Evolutionary conservation across 2,797 vertebrate genomes (phyloP).

Genomic region (Argentina silus): DNA sequence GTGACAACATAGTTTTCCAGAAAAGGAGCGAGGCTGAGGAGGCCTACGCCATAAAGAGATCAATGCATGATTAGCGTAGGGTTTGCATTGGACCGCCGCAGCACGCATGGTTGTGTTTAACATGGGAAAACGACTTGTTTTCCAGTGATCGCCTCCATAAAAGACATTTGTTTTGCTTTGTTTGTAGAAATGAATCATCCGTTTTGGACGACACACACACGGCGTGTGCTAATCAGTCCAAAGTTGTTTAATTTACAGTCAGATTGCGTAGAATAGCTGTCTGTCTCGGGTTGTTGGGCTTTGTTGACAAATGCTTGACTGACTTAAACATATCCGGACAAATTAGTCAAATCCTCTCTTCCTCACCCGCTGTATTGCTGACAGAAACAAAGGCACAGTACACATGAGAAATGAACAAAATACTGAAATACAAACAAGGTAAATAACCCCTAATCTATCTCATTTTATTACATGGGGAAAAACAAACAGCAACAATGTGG

Average conservation of each 20-base stretch:
- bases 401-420: conserved; percentile 14
- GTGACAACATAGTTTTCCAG: conserved; percentile 43
- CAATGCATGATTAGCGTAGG: conserved; percentile 50
- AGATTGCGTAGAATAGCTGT: conserved; percentile 60
- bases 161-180: conserved; percentile 63
- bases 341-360: conserved; percentile 76
- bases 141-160: conserved; percentile 51
- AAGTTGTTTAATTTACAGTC: conserved; percentile 70
- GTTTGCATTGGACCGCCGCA: conserved; percentile 17
- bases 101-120: conserved; percentile 46
- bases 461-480: not conserved
- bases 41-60: conserved; percentile 21
- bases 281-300: conserved; percentile 70
- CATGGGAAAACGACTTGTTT: conserved; percentile 50
- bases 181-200: conserved; percentile 67
- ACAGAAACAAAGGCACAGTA: conserved; percentile 20
- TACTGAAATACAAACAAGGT: conserved; percentile 9
- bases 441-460: conserved; percentile 22
- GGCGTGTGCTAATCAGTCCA: conserved; percentile 62
- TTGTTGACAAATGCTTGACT: conserved; percentile 77
- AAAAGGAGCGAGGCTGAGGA: not conserved
- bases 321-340: conserved; percentile 71
- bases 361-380: conserved; percentile 23
- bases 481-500: not conserved
- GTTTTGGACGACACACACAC: conserved; percentile 42